Evolutionary conservation across 1,140 invertebrate genomes (phyloP).

Genomic region (Matsumurasca onukii): DNA sequence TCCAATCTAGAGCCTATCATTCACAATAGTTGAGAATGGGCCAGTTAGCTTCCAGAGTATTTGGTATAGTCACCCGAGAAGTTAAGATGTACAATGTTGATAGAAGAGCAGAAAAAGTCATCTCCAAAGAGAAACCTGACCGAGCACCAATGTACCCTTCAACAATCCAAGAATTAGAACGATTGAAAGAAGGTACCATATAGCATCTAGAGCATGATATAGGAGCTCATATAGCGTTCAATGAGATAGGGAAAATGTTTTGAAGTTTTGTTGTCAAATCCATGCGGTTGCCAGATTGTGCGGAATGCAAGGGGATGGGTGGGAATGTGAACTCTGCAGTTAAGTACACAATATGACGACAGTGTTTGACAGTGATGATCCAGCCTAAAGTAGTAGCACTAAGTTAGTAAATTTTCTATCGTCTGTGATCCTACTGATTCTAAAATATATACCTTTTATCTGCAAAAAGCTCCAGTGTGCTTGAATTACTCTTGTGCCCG

Average conservation of each 20-base stretch:
- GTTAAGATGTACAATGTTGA: slow-evolving; percentile 66
- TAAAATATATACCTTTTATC: no score
- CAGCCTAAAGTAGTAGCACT: no score
- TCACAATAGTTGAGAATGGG: no score
- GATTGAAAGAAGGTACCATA: slow-evolving; percentile 56
- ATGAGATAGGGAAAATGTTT: background rate
- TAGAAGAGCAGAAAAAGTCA: slow-evolving; percentile 64
- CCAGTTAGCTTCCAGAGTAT: slow-evolving; percentile 55
- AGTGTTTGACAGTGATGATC: no score
- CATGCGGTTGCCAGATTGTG: no score
- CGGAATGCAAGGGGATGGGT: background rate
- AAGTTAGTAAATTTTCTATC: no score
- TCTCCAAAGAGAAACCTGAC: slow-evolving; percentile 64
- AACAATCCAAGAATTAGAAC: slow-evolving; percentile 59
- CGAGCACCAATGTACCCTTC: slow-evolving; percentile 62
- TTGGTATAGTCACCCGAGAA: slow-evolving; percentile 52
- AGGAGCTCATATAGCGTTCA: background rate
- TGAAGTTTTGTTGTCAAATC: no score
- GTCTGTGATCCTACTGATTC: no score
- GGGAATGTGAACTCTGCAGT: background rate
- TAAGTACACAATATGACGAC: background rate
- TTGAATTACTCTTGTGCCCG: no score
- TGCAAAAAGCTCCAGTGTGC: no score
- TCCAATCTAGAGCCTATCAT: no score
- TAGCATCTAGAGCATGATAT: background rate